Evolutionary conservation across 1,140 invertebrate genomes (phyloP).

Genomic region (Drosophila orena): DNA sequence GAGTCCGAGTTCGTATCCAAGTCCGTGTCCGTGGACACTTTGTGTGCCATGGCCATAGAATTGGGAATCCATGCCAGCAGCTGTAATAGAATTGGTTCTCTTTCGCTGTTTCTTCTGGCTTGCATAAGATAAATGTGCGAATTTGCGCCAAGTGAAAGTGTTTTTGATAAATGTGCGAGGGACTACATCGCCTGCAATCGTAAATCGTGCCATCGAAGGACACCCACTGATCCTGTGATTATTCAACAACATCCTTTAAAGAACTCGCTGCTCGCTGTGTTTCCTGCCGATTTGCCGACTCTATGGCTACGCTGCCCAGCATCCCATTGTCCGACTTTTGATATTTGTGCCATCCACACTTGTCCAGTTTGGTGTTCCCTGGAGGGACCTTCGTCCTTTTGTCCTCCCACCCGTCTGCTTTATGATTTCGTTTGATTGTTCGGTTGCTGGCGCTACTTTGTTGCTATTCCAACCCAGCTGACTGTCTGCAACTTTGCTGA

Average conservation of each 20-base stretch:
- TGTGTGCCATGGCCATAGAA: conserved; percentile 49
- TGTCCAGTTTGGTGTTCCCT: conserved; percentile 2
- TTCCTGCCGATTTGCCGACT: background rate
- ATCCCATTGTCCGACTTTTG: conserved; percentile 30
- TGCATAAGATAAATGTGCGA: conserved; percentile 61
- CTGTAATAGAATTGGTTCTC: conserved; percentile 47
- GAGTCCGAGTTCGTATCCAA: background rate
- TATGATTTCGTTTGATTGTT: conserved; percentile 57
- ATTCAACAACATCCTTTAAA: conserved; percentile 35
- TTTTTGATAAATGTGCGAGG: conserved; percentile 54
- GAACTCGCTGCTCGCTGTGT: conserved; percentile 8
- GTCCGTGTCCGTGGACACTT: conserved; percentile 42
- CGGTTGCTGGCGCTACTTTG: conserved; percentile 36
- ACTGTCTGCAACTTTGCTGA: conserved; percentile 70
- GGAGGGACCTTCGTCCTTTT: background rate
- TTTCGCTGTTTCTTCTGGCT: conserved; percentile 18
- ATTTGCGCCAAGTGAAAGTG: conserved; percentile 57
- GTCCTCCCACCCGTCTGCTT: conserved; percentile 20
- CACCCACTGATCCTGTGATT: conserved; percentile 28
- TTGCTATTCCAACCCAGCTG: conserved; percentile 36
- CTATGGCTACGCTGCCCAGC: conserved; percentile 21
- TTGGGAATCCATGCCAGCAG: conserved; percentile 45
- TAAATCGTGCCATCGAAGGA: conserved; percentile 34
- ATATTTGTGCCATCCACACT: conserved; percentile 39
- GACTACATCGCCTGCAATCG: conserved; percentile 15